Base-by-base conservation (phyloP, 1,140 invertebrate species). In the Medauroidea extradentata region DNA sequence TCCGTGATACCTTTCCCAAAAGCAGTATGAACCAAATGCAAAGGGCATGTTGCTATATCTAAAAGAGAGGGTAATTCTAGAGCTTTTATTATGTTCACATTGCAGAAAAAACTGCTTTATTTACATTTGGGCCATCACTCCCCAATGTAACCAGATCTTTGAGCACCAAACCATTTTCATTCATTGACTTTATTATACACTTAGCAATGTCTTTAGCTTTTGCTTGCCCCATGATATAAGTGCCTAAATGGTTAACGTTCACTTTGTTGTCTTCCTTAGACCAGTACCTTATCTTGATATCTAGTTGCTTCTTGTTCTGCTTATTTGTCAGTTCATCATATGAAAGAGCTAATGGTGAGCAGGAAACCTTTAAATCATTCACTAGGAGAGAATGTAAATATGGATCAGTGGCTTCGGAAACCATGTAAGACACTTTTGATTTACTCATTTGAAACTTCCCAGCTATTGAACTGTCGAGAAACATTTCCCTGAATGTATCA, bases 111-210 rank as follows among this genome's bases (percentile, higher is more conserved):
- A 68, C 57, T 19, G 55, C 65, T 53, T 68, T 67, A 39, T 67
- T 68, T 0, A 67, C 62, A 56, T 67, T 64, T 23, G 65, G 67
- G 29, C 63, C 61, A 68, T 68, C 65, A 50, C 34, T 50, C 2
- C 60, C 63, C 23, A 69, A 51, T 57, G 57, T 63, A 14, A 65
- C n/a, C 18, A 67, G 27, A 13, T 63, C 51, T 24, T 16, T 24
- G 23, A 19, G 39, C 13, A 50, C 18, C 9, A 64, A 24, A 14
- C 18, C 23, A 44, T 41, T 53, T 46, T 53, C 59, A 25, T 64
- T 25, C 14, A 65, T 24, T 1, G 62, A 62, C 8, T 24, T 24
- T 23, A 56, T 38, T 34, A 67, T 48, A 16, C 60, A 62, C 3
- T 42, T 19, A 51, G 34, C 4, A 8, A 62, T 21, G 11, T 57